Evolutionary conservation across 2,113 vertebrate species (phyloP).

Genomic region (Muntiacus muntjak): DNA sequence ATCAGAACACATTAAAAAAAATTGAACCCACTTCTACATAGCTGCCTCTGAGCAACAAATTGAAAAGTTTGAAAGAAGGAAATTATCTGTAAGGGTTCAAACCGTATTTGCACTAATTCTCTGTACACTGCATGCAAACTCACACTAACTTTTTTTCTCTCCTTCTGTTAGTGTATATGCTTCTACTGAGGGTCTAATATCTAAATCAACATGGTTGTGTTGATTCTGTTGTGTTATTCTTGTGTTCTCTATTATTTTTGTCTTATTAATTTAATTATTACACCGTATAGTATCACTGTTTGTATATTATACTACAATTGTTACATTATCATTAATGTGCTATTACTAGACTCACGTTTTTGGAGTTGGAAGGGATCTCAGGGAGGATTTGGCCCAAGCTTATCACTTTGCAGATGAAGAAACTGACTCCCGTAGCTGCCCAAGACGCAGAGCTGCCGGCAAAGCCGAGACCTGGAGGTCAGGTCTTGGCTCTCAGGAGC

Average conservation of each 20-base stretch:
- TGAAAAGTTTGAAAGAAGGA: constrained; percentile 1
- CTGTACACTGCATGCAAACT: not conserved
- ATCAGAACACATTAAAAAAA: not conserved
- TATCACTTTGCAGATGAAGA: not conserved
- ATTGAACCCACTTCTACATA: not conserved
- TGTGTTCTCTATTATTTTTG: not conserved
- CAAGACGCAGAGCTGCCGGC: not conserved
- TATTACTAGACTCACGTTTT: not conserved
- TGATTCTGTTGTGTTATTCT: not conserved
- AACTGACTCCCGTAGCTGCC: not conserved
- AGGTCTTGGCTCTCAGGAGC: not conserved
- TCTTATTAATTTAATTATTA: not conserved
- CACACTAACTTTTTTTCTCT: not conserved
- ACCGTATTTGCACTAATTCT: not conserved
- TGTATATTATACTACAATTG: not conserved
- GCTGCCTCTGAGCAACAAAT: not conserved
- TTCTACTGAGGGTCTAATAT: not conserved
- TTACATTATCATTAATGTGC: not conserved
- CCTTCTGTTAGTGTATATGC: not conserved
- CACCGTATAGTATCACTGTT: not conserved
- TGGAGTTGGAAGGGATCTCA: not conserved
- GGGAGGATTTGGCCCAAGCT: not conserved
- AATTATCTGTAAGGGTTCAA: not conserved
- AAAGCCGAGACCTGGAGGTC: not conserved
- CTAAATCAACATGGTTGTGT: not conserved